phyloP scores from a whole-genome alignment of 2,797 vertebrate species.

The Fundulus diaphanus region DNA sequence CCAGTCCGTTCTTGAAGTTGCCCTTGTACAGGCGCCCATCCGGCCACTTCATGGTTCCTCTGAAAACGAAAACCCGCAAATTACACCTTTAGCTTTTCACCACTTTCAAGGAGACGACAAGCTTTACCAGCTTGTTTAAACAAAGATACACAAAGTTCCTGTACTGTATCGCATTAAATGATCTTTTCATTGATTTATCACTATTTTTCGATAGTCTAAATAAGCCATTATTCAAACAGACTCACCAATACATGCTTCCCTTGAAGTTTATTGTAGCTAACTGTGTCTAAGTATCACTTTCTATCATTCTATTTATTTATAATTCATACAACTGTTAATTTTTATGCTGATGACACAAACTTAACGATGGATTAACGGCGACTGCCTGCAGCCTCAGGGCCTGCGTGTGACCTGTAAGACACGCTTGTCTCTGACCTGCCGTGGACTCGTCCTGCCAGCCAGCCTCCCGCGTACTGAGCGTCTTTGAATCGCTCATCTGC shows the following conservation, averaged over 20 bases:
- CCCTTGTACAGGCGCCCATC: conserved; percentile 91
- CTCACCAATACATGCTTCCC: too few species aligned
- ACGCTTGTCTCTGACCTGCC: conserved; percentile 85
- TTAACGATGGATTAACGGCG: neutral
- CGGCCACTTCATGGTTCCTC: conserved; percentile 92
- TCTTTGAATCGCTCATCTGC: conserved; percentile 92
- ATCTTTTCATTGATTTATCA: neutral
- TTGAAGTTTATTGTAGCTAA: neutral
- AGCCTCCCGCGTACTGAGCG: conserved; percentile 90
- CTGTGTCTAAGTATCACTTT: neutral
- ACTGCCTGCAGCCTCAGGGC: too few species aligned
- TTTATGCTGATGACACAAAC: neutral
- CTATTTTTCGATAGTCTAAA: neutral
- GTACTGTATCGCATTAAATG: neutral
- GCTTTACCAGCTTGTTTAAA: neutral
- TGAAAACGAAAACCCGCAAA: conserved; percentile 59
- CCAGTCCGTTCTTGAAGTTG: conserved; percentile 92
- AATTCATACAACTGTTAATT: neutral
- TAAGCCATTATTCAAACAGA: too few species aligned
- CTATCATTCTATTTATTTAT: neutral
- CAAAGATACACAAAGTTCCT: neutral
- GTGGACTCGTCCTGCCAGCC: conserved; percentile 91
- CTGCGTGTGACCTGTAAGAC: neutral
- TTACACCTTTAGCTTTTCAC: neutral
- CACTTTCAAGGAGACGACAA: neutral